Percentiles rank a stretch among this genome's conserved stretches.
Conservation (phyloP, 1,140 invertebrate species). For the Drosophila insularis region DNA sequence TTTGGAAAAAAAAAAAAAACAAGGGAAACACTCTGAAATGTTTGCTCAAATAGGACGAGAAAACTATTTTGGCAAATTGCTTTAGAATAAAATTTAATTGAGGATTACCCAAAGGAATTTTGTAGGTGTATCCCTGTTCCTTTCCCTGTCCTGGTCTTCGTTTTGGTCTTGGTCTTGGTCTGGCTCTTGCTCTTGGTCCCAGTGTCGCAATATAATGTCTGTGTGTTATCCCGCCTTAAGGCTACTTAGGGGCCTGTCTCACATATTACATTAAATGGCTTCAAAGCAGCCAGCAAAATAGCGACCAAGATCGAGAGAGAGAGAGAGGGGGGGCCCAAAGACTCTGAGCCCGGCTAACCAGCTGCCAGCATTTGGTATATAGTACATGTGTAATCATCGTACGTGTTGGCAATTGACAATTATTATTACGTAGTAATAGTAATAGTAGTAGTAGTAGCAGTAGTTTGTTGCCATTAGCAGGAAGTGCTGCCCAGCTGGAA, state of each 20-base stretch:
- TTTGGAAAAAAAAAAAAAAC: slow-evolving; percentile 49
- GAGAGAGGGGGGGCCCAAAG: background rate
- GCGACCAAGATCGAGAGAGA: background rate
- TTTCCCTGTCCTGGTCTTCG: background rate
- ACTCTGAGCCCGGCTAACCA: slow-evolving; percentile 42
- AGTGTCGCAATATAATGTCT: slow-evolving; percentile 2
- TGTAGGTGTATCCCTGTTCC: slow-evolving; percentile 18
- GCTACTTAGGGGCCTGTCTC: slow-evolving; percentile 78
- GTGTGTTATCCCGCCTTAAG: slow-evolving; percentile 74
- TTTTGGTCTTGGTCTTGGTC: slow-evolving; percentile 2
- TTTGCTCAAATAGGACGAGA: slow-evolving; percentile 57
- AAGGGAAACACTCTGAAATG: slow-evolving; percentile 41
- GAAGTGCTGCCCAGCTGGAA: slow-evolving; percentile 34
- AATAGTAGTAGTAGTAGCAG: slow-evolving; percentile 53
- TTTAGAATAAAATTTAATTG: slow-evolving; percentile 81
- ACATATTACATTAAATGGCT: slow-evolving; percentile 76
- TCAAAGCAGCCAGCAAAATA: slow-evolving; percentile 27
- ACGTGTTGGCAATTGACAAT: slow-evolving; percentile 79
- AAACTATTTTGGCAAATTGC: slow-evolving; percentile 78
- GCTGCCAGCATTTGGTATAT: slow-evolving; percentile 44
- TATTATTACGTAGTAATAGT: slow-evolving; percentile 71
- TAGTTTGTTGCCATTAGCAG: slow-evolving; percentile 58
- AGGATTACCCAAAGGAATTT: slow-evolving; percentile 60
- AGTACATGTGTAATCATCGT: slow-evolving; percentile 74
- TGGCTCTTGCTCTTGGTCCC: background rate